Evolutionary conservation across 64 coral and sea anemone genomes (phyloP), one percentile per base, ranked within the genome.

Genomic region (Dendrophyllia cribrosa): DNA sequence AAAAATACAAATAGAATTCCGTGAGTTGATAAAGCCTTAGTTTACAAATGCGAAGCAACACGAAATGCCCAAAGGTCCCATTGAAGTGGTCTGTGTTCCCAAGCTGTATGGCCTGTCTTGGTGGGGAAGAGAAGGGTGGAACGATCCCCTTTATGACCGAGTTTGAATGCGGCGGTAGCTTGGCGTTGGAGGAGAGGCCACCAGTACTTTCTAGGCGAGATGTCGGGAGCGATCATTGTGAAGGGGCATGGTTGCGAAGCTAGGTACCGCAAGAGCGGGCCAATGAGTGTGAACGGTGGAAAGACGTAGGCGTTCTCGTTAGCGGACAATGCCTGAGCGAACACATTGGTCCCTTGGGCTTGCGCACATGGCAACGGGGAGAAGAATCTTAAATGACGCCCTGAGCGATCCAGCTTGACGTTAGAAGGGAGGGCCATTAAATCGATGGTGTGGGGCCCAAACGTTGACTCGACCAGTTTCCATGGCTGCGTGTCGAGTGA

Each of bases 301-400:
- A 89, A 89, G 19, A 83, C 83, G 66, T 88, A 94, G 0, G 76
- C 63, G 52, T 94, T 94, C 47, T 83, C 92, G 3, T 16, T 20
- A 1, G 63, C 16, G 3, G 52, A 56, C 24, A 94, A 10, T 17
- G 5, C 8, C 9, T 93, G 74, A 3, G 75, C 23, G 46, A 93
- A 93, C 2, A 93, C 61, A 51, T 88, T 93, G 0, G 76, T 61
- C 0, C 92, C 86, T 9, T 7, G 3, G 24, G 69, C 24, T 12
- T 72, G 69, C 3, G 43, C 6, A 44, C 25, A 72, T 1, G 69
- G 69, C 7, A 72, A 64, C n/a, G n/a, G n/a, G n/a, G n/a, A n/a
- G n/a, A n/a, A n/a, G n/a, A n/a, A n/a, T n/a, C n/a, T n/a, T n/a
- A n/a, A n/a, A n/a, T n/a, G n/a, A n/a, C n/a, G n/a, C n/a, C n/a